phyloP scores from a whole-genome alignment of 2,888 invertebrate genomes.

The Nematopogon swammerdamellus region DNA sequence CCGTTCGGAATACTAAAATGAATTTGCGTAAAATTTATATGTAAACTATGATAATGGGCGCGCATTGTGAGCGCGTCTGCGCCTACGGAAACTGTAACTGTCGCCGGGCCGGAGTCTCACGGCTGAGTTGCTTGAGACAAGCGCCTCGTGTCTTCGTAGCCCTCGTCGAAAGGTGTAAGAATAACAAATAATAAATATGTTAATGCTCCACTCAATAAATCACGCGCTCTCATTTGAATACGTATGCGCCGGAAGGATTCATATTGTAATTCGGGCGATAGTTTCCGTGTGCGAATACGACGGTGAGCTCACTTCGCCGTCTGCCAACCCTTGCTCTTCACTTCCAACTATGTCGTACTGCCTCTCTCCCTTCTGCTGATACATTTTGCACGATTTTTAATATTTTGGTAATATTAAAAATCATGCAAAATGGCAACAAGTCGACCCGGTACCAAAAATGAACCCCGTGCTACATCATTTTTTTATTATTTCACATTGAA shows the following conservation, averaged over 20 bases:
- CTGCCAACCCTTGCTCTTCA: too few species aligned
- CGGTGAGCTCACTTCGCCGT: too few species aligned
- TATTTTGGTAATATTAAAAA: too few species aligned
- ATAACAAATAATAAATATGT: conserved; percentile 61
- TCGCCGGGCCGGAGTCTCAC: conserved; percentile 42
- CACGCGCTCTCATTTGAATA: conserved; percentile 55
- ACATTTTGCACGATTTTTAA: too few species aligned
- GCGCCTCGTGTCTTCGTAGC: conserved; percentile 46
- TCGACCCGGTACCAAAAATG: too few species aligned
- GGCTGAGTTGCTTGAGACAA: conserved; percentile 50
- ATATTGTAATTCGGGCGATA: background rate
- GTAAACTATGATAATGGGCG: conserved; percentile 53
- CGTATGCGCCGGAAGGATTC: conserved; percentile 23
- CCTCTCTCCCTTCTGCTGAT: too few species aligned
- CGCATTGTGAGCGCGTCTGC: conserved; percentile 33
- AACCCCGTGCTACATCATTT: too few species aligned
- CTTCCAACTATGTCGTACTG: too few species aligned
- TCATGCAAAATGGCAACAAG: too few species aligned
- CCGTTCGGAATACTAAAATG: conserved; percentile 40
- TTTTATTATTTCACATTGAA: too few species aligned
- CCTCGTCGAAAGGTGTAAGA: conserved; percentile 50
- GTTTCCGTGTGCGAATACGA: background rate
- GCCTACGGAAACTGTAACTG: conserved; percentile 12
- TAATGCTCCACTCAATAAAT: conserved; percentile 60
- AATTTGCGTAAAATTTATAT: conserved; percentile 55